Evolutionary conservation across 2,113 vertebrate species (phyloP).

Genomic region (Leuciscus idus): DNA sequence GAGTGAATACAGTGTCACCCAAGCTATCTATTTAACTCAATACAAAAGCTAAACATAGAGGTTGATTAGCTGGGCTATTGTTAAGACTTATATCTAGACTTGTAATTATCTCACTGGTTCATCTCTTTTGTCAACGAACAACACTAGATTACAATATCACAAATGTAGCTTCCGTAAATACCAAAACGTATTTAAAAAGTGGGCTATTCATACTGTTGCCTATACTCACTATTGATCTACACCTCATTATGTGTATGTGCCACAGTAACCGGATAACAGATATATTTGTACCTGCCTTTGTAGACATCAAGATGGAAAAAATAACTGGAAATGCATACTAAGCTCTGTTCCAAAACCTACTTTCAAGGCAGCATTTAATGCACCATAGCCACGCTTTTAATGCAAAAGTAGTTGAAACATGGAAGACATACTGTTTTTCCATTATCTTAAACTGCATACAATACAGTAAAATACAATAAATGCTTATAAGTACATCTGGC

Average conservation of each 20-base stretch:
- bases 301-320: background rate
- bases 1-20: background rate
- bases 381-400: background rate
- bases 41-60: conserved; percentile 6
- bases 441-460: too few species aligned
- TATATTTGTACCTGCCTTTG: background rate
- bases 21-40: background rate
- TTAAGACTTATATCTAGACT: background rate
- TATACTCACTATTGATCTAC: background rate
- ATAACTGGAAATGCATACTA: background rate
- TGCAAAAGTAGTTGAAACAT: background rate
- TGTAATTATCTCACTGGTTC: conserved; percentile 1
- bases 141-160: background rate
- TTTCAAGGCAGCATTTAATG: background rate
- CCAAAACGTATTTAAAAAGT: background rate
- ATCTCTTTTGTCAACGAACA: background rate
- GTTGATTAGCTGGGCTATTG: background rate
- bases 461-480: too few species aligned
- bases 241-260: background rate
- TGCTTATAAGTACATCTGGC: background rate
- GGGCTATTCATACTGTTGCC: background rate
- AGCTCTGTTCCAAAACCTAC: background rate
- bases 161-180: background rate
- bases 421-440: too few species aligned
- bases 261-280: background rate